Conservation (phyloP, 2,113 vertebrate genomes). For the Oxyruncus cristatus region DNA sequence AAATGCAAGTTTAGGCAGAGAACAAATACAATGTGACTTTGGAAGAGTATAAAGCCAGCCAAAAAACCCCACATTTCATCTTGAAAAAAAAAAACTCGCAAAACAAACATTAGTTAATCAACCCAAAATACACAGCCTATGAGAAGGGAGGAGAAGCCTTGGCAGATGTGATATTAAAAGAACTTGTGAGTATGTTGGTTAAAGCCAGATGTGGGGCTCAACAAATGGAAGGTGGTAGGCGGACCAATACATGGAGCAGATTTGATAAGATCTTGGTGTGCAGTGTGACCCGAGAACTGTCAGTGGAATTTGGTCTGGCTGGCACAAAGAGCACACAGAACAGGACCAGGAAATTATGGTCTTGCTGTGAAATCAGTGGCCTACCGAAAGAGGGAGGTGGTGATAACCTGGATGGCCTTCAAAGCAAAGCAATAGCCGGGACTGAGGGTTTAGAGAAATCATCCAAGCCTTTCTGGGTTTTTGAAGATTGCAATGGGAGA, state of each 20-base stretch:
- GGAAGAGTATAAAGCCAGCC: constrained; percentile 25
- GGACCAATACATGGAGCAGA: neutral
- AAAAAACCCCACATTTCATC: neutral
- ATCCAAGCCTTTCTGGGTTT: neutral
- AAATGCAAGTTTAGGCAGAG: constrained; percentile 60
- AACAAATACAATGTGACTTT: constrained; percentile 55
- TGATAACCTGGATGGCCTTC: neutral
- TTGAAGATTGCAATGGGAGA: neutral
- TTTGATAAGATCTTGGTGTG: neutral
- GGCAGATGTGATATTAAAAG: neutral
- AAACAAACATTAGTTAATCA: constrained; percentile 34
- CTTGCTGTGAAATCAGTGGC: neutral
- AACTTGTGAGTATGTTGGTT: neutral
- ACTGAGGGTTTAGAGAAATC: neutral
- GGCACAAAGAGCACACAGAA: neutral
- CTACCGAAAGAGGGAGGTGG: neutral
- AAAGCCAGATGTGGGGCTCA: neutral
- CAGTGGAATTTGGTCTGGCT: neutral
- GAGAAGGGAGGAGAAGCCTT: neutral
- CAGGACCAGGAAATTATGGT: neutral
- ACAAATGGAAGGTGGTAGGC: neutral
- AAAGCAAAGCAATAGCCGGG: neutral
- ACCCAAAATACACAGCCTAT: neutral
- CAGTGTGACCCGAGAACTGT: neutral
- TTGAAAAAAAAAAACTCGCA: neutral